Evolutionary conservation across 2,888 invertebrate genomes (phyloP), one percentile per base, ranked within the genome.

Genomic region (Frankliniella intonsa): DNA sequence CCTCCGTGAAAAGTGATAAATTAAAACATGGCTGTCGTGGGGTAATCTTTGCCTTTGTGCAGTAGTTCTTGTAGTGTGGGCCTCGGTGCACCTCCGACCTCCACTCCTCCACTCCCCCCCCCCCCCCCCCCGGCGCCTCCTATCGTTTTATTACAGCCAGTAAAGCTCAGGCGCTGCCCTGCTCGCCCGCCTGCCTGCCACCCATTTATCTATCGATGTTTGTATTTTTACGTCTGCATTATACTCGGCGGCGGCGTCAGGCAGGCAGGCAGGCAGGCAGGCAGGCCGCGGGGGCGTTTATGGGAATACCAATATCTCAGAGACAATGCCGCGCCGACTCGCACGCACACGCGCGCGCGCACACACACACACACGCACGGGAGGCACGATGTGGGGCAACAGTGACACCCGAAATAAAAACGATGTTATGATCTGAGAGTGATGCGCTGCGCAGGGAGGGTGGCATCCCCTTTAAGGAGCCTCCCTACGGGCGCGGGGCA

Each of bases 171-270:
- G 25, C 0, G 22, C 69, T 5, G 12, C 8, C 22, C 9, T 5
- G 11, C 69, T 22, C 5, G 8, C 22, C 25, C 5, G 38, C 38
- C 38, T 38, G 38, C 38, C 38, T 38, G 38, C 38, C 62, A 14
- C 62, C 62, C 69, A 76, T 76, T 76, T 76, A 76, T 76, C 69
- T 76, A 76, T 76, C 69, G 69, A 25, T 25, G 69, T 76, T 22
- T 25, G 69, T 76, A 76, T 76, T 76, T 76, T 76, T 76, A 76
- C 69, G 69, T 76, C 69, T 76, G 25, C 69, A 76, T 76, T 22
- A 76, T 25, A 76, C 69, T 76, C 69, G 69, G 10, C 69, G 69
- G 69, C 25, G 25, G 22, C 17, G 62, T 19, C 65, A 65, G 19
- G 11, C 65, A 65, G 7, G 19, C 65, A 3, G 65, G 65, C 1